Evolutionary conservation across 2,888 invertebrate genomes (phyloP), one percentile per base, ranked within the genome.

Genomic region (Caenorhabditis plicata): DNA sequence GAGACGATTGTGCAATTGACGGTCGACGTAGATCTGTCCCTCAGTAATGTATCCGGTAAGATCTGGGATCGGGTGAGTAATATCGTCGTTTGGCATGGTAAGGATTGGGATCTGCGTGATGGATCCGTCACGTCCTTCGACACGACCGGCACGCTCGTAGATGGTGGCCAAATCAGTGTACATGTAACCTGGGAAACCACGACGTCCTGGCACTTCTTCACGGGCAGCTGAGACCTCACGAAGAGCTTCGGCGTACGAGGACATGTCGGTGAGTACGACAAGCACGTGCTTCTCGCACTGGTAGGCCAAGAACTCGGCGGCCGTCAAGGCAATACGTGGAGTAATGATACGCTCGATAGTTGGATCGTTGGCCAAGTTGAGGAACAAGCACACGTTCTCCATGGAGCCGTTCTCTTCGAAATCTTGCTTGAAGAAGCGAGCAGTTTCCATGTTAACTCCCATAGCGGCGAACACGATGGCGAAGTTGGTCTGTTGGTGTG

Each of bases 101-200:
- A 98, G 86, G 84, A 99, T 99, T 73, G 98, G 98, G 84, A 98
- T 98, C 85, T 98, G 98, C 0, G 98, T 98, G 84, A 98, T 99
- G 71, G 98, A 96, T 20, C 96, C 96, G 83, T 93, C 94, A 78
- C 98, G 87, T 48, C 98, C 98, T 83, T 98, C 96, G 22, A 98
- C 96, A 82, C 98, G 90, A 32, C 98, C 98, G 74, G 98, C 98
- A 76, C 96, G 88, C 85, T 99, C 98, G 85, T 98, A 98, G 83
- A 98, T 98, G 17, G 96, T 98, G 64, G 98, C 98, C 87, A 99
- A 89, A 89, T 99, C 96, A 54, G 98, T 98, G 93, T 98, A 98
- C 98, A 98, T 98, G 89, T 99, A 98, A 88, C 98, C 89, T 27
- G 90, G 90, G 87, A 98, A 98, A 89, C 98, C 98, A 87, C 98